These are phyloP conservation scores for Drosophila kuntzei DNA, from an alignment of 2,888 invertebrate species.

Conservation along the genomic window DNA sequence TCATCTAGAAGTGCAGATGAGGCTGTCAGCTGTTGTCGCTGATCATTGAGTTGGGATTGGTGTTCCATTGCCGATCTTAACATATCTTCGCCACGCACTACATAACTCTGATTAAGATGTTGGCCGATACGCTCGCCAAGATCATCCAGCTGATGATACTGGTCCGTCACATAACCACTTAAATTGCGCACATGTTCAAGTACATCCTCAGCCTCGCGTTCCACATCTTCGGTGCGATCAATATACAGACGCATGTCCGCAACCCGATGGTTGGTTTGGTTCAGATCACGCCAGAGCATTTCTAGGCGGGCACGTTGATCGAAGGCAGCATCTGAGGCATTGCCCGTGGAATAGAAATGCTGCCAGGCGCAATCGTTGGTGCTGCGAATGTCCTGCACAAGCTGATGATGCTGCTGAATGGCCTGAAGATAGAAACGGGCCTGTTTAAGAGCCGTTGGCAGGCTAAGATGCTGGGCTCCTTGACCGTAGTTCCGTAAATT, in stretches of 20 bases:
- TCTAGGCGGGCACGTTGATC: constrained; percentile 84
- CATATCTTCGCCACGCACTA: constrained; percentile 76
- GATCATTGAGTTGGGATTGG: constrained; percentile 86
- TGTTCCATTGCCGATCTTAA: constrained; percentile 83
- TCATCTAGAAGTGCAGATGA: constrained; percentile 86
- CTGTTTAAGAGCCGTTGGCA: constrained; percentile 86
- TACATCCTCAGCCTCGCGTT: constrained; percentile 82
- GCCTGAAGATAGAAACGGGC: constrained; percentile 86
- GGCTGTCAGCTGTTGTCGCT: constrained; percentile 86
- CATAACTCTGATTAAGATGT: constrained; percentile 71
- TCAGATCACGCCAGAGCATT: constrained; percentile 83
- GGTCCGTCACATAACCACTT: constrained; percentile 75
- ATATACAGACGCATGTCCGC: constrained; percentile 82
- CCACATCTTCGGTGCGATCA: constrained; percentile 81
- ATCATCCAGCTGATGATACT: constrained; percentile 74
- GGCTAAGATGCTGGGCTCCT: constrained; percentile 86
- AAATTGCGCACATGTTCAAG: constrained; percentile 83
- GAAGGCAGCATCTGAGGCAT: constrained; percentile 82
- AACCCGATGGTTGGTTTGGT: constrained; percentile 82
- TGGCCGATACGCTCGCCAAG: constrained; percentile 60
- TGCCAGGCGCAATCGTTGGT: constrained; percentile 82
- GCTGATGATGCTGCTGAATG: constrained; percentile 84
- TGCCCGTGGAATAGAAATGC: constrained; percentile 78
- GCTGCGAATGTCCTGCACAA: constrained; percentile 80
- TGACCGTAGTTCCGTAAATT: constrained; percentile 86